Conservation (phyloP, 2,113 vertebrate genomes). For the Tachysurus vachellii region DNA sequence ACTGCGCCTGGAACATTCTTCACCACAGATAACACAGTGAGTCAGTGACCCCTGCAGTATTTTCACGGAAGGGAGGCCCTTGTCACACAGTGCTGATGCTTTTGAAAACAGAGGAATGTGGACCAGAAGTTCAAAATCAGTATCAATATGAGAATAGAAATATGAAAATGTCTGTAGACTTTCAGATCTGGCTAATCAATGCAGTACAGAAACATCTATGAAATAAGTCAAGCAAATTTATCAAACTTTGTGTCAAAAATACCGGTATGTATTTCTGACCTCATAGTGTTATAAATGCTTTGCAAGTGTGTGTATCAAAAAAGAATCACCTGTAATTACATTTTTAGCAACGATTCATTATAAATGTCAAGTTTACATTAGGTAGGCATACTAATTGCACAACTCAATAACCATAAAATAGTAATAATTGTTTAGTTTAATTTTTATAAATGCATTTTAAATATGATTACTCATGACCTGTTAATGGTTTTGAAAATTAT, state of each 20-base stretch:
- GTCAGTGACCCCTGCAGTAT: constrained; percentile 57
- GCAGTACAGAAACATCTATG: not conserved
- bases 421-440: not conserved
- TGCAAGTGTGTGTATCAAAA: not conserved
- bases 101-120: constrained; percentile 17
- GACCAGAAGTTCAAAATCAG: constrained; percentile 1
- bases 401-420: not conserved
- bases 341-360: not conserved
- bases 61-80: constrained; percentile 37
- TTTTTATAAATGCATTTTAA: not conserved
- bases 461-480: not conserved
- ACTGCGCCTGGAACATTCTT: constrained; percentile 25
- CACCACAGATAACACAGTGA: constrained; percentile 51
- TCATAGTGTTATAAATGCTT: not conserved
- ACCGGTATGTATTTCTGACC: not conserved
- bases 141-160: not conserved
- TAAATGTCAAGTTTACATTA: not conserved
- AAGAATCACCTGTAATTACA: not conserved
- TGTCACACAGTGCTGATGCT: constrained; percentile 25
- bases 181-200: not conserved
- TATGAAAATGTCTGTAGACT: not conserved
- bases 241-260: not conserved
- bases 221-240: not conserved
- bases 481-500: not conserved
- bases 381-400: not conserved